Conservation (phyloP, 2,797 vertebrate genomes). For the Siniperca undulata region DNA sequence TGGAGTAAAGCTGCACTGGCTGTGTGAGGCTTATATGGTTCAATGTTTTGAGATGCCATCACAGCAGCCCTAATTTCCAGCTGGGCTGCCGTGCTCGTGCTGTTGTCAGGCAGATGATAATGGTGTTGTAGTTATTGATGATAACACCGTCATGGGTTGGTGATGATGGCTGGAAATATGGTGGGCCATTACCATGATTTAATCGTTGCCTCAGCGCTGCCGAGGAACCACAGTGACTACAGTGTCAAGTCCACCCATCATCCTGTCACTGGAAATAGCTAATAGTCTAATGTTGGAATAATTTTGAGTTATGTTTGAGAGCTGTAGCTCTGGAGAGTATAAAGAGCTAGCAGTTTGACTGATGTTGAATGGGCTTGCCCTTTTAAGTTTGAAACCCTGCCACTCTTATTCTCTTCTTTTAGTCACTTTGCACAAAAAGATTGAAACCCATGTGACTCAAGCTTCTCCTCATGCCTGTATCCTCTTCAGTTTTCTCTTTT, state of each 20-base stretch:
- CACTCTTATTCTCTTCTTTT: conserved; percentile 31
- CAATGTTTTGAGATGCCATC: conserved; percentile 66
- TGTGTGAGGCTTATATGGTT: conserved; percentile 31
- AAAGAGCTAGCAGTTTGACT: conserved; percentile 67
- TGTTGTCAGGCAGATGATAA: conserved; percentile 80
- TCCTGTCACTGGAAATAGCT: conserved; percentile 80
- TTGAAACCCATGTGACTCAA: conserved; percentile 13
- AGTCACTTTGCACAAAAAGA: conserved; percentile 32
- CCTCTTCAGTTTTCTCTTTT: background rate
- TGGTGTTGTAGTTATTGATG: conserved; percentile 75
- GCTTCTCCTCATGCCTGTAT: background rate
- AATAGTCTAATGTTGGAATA: conserved; percentile 74
- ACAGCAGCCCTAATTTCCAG: conserved; percentile 59
- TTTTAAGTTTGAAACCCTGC: conserved; percentile 69
- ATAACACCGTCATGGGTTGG: conserved; percentile 71
- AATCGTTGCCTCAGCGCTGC: conserved; percentile 70
- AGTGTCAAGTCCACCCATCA: conserved; percentile 81
- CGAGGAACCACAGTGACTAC: conserved; percentile 70
- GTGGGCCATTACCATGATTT: conserved; percentile 81
- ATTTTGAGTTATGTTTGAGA: conserved; percentile 74
- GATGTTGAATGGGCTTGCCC: conserved; percentile 62
- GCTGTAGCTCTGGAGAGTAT: conserved; percentile 58
- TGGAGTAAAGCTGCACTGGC: conserved; percentile 33
- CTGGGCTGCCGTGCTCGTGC: conserved; percentile 47
- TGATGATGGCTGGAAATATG: conserved; percentile 75